Evolutionary conservation across 2,888 invertebrate genomes (phyloP).

Genomic region (Polia nebulosa): DNA sequence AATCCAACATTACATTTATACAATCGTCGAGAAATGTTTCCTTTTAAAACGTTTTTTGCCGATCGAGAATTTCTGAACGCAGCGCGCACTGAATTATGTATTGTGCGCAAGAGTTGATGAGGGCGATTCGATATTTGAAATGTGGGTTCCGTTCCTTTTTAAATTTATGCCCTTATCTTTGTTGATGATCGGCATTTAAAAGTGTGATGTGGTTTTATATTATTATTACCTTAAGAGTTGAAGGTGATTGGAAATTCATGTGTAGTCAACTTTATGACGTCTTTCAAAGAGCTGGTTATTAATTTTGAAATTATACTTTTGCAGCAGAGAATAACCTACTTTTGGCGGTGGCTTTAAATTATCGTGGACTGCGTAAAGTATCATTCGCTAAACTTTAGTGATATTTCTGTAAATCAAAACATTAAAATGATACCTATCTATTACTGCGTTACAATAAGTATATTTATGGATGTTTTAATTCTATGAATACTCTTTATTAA

Average conservation of each 20-base stretch:
- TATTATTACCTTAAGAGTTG: not conserved
- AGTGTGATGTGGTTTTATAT: slow-evolving; percentile 42
- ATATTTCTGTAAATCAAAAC: no score
- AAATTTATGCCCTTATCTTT: slow-evolving; percentile 34
- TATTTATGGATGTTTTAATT: no score
- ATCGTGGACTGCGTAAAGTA: not conserved
- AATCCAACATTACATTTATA: slow-evolving; percentile 61
- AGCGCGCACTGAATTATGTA: slow-evolving; percentile 68
- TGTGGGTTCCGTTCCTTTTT: slow-evolving; percentile 59
- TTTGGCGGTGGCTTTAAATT: not conserved
- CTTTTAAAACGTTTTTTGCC: slow-evolving; percentile 63
- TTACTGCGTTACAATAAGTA: no score
- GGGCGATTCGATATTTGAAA: slow-evolving; percentile 56
- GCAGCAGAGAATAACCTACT: not conserved
- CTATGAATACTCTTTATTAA: no score
- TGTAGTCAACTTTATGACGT: slow-evolving; percentile 5
- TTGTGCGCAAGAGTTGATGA: slow-evolving; percentile 60
- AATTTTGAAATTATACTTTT: slow-evolving; percentile 18
- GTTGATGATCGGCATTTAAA: slow-evolving; percentile 51
- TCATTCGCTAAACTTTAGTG: no score
- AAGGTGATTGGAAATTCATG: slow-evolving; percentile 23
- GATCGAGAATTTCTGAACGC: slow-evolving; percentile 65
- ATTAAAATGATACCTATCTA: no score
- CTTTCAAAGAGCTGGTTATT: slow-evolving; percentile 6
- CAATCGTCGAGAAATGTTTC: slow-evolving; percentile 66